phyloP scores from a whole-genome alignment of 2,797 vertebrate species.

The Mareca penelope region DNA sequence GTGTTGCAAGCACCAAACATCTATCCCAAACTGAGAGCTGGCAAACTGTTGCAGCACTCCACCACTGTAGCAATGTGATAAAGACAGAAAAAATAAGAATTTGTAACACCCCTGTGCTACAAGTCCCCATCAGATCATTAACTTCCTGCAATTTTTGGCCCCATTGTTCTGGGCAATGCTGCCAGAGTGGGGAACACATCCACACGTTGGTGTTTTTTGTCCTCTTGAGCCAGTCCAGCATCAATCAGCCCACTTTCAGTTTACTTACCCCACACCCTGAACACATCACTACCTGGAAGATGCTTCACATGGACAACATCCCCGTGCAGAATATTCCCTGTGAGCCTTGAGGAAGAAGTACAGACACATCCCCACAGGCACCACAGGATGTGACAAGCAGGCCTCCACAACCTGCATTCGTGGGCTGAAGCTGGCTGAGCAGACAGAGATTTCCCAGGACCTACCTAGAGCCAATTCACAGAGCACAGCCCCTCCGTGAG shows the following conservation, averaged over 20 bases:
- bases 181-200: not conserved
- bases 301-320: not conserved
- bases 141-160: not conserved
- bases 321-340: not conserved
- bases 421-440: not conserved
- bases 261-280: not conserved
- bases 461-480: not conserved
- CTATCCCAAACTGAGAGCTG: not conserved
- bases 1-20: not conserved
- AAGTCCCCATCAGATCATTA: not conserved
- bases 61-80: not conserved
- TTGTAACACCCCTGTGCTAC: fast-evolving
- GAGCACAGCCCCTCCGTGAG: not conserved
- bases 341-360: not conserved
- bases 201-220: fast-evolving
- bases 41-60: not conserved
- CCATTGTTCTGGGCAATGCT: not conserved
- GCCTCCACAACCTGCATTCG: fast-evolving
- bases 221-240: not conserved
- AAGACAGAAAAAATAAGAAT: not conserved
- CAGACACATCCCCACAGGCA: not conserved
- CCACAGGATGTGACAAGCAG: not conserved
- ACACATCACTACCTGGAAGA: not conserved
- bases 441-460: not conserved
- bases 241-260: not conserved